A percentile compares a stretch with the other conserved stretches of the same genome.
Evolutionary conservation across 2,888 invertebrate genomes (phyloP).

Genomic region (Drosophila nigritarsus): DNA sequence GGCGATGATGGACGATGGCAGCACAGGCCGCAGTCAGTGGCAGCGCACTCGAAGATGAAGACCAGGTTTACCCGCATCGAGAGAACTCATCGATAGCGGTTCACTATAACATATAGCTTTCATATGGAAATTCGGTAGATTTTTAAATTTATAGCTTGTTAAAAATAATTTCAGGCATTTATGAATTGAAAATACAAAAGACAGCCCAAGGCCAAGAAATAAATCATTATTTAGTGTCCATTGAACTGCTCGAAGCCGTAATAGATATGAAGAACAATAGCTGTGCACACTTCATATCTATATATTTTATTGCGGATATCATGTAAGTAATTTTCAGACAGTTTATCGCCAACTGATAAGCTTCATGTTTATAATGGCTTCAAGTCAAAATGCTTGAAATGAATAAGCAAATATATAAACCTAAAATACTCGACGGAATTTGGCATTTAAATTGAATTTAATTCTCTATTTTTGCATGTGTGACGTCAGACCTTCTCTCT

Average conservation of each 20-base stretch:
- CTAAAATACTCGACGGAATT: background rate
- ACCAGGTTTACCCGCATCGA: conserved; percentile 82
- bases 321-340: background rate
- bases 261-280: background rate
- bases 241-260: conserved; percentile 4
- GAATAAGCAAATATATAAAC: background rate
- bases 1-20: conserved; percentile 93
- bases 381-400: background rate
- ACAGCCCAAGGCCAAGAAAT: background rate
- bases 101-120: background rate
- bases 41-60: conserved; percentile 93
- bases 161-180: background rate
- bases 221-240: conserved; percentile 2
- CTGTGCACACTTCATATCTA: background rate
- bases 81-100: background rate
- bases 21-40: conserved; percentile 95
- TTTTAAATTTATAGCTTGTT: background rate
- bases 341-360: conserved; percentile 40
- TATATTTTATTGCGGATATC: background rate
- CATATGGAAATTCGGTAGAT: background rate
- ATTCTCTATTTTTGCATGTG: conserved; percentile 24
- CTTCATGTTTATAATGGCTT: background rate
- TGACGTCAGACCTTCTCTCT: background rate
- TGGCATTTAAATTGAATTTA: conserved; percentile 39
- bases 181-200: background rate